Evolutionary conservation across 2,888 invertebrate genomes (phyloP).

Genomic region (Homarus gammarus): DNA sequence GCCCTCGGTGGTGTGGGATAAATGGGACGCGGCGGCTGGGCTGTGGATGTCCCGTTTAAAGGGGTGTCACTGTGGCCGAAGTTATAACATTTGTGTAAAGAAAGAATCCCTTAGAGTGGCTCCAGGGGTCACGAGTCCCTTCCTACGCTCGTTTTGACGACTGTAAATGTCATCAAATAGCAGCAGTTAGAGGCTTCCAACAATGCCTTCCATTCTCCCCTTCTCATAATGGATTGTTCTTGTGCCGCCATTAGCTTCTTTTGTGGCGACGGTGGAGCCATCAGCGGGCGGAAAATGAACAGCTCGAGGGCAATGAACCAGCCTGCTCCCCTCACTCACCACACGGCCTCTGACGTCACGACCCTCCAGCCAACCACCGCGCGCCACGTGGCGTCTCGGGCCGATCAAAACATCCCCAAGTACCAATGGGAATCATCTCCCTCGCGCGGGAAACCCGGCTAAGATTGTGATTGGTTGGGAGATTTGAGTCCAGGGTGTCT

Average conservation of each 20-base stretch:
- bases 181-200: constrained; percentile 68
- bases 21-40: neutral
- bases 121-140: constrained; percentile 46
- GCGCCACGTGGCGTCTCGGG: constrained; percentile 10
- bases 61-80: constrained; percentile 15
- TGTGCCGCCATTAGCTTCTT: constrained; percentile 73
- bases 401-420: neutral
- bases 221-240: constrained; percentile 74
- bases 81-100: constrained; percentile 43
- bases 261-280: constrained; percentile 67
- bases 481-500: constrained; percentile 44
- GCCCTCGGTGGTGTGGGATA: neutral
- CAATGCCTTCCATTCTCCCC: constrained; percentile 67
- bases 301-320: constrained; percentile 64
- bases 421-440: constrained; percentile 41
- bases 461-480: constrained; percentile 32
- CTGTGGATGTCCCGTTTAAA: neutral
- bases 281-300: constrained; percentile 75
- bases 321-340: constrained; percentile 56
- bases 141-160: constrained; percentile 63
- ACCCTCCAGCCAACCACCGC: constrained; percentile 20
- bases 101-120: constrained; percentile 37
- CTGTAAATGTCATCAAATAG: constrained; percentile 69
- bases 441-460: neutral
- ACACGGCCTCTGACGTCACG: constrained; percentile 60